These are phyloP conservation scores for Crotalus horridus DNA, from an alignment of 2,113 vertebrate species.

Conservation along the genomic window DNA sequence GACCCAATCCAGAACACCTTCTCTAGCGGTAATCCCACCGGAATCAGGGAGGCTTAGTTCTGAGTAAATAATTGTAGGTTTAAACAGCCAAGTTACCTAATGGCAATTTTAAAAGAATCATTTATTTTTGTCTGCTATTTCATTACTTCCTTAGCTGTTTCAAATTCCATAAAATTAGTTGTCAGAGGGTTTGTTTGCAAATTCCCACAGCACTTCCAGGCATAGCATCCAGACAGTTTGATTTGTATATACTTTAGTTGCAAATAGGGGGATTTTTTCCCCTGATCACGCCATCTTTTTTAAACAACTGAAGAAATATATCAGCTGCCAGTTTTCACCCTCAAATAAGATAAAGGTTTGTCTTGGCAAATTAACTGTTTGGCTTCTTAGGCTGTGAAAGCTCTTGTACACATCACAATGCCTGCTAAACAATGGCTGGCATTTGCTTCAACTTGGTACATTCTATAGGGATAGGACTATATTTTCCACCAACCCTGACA, in stretches of 20 bases:
- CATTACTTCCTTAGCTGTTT: not conserved
- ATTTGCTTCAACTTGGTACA: not conserved
- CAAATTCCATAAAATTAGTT: slow-evolving; percentile 30
- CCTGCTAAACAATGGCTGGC: not conserved
- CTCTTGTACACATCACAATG: not conserved
- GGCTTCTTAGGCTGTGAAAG: not conserved
- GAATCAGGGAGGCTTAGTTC: not conserved
- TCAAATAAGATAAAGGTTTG: not conserved
- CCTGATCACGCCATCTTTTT: not conserved
- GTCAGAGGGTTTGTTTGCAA: slow-evolving; percentile 15
- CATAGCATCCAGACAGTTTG: not conserved
- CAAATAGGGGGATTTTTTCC: not conserved
- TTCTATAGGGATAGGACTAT: not conserved
- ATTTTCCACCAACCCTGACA: not conserved
- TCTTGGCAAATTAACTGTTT: not conserved
- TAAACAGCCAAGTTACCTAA: not conserved
- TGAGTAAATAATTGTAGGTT: not conserved
- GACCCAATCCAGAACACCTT: no score
- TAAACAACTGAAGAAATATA: not conserved
- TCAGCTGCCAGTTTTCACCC: not conserved
- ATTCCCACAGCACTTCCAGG: slow-evolving; percentile 31
- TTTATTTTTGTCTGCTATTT: slow-evolving; percentile 23
- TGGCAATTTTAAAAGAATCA: not conserved
- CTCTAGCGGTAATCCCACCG: not conserved
- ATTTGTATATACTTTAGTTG: slow-evolving; percentile 16